These are phyloP conservation scores for Dinoponera quadriceps DNA, from an alignment of 1,140 invertebrate species.

Conservation along the genomic window DNA sequence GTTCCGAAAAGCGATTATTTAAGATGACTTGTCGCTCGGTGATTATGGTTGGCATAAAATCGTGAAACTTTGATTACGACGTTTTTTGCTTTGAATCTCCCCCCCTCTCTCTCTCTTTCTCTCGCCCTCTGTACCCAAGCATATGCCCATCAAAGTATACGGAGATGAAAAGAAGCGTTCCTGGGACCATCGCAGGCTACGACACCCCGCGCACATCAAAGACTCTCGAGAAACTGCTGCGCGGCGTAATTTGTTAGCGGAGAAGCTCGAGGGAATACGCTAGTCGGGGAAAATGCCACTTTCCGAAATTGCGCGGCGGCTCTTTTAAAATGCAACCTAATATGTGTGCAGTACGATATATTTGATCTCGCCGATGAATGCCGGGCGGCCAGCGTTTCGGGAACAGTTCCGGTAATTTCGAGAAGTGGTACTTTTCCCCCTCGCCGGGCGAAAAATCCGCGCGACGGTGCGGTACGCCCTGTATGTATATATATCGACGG, in stretches of 20 bases:
- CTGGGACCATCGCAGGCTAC: neutral
- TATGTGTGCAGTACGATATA: neutral
- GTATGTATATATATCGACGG: neutral
- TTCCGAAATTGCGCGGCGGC: constrained; percentile 35
- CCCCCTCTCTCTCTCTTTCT: no score
- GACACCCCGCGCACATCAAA: constrained; percentile 14
- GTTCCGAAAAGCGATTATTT: no score
- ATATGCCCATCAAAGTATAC: constrained; percentile 6
- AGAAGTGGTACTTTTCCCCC: constrained; percentile 12
- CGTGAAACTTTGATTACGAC: neutral
- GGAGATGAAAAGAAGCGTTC: constrained; percentile 15
- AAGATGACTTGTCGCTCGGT: neutral
- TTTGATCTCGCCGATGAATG: neutral
- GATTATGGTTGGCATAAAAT: neutral
- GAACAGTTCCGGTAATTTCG: constrained; percentile 34
- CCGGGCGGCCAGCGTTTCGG: neutral
- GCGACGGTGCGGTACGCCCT: neutral
- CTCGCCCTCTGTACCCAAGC: neutral
- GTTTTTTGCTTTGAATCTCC: neutral
- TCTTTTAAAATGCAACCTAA: constrained; percentile 9
- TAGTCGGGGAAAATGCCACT: constrained; percentile 17
- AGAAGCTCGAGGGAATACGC: neutral
- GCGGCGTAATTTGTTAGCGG: constrained; percentile 9
- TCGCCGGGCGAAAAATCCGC: neutral
- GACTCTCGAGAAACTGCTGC: neutral